Conservation (phyloP, 2,888 invertebrate species). For the Andrena fulva region DNA sequence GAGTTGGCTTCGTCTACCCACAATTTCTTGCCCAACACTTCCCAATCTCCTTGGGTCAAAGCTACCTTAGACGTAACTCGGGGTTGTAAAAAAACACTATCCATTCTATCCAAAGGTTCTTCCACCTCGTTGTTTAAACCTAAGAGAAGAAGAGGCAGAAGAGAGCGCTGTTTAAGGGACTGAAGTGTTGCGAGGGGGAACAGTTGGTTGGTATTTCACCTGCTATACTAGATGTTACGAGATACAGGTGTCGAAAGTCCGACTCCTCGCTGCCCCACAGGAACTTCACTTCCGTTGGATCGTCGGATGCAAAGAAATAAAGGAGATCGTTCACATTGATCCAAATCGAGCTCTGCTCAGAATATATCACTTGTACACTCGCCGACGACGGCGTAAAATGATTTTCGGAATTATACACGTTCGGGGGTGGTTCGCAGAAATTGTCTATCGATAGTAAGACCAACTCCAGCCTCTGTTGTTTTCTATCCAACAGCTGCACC, state of each 20-base stretch:
- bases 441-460: slow-evolving; percentile 92
- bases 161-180: not conserved
- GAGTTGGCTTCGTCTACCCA: slow-evolving; percentile 94
- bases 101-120: slow-evolving; percentile 85
- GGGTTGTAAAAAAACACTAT: slow-evolving; percentile 86
- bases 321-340: slow-evolving; percentile 97
- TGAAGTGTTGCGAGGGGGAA: not conserved
- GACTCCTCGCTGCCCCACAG: slow-evolving; percentile 97
- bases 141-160: slow-evolving; percentile 27
- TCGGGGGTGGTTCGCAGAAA: slow-evolving; percentile 88
- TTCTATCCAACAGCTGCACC: slow-evolving; percentile 95
- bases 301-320: slow-evolving; percentile 90
- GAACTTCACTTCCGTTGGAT: slow-evolving; percentile 87
- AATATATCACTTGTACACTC: slow-evolving; percentile 87
- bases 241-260: slow-evolving; percentile 95
- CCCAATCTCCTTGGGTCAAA: slow-evolving; percentile 97
- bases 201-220: slow-evolving; percentile 64
- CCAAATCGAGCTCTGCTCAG: slow-evolving; percentile 92
- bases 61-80: slow-evolving; percentile 90
- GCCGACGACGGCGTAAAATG: slow-evolving; percentile 83
- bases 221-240: slow-evolving; percentile 88
- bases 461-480: slow-evolving; percentile 94
- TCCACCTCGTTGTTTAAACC: slow-evolving; percentile 86
- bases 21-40: slow-evolving; percentile 93
- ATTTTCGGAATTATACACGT: slow-evolving; percentile 85